Conservation (phyloP, 2,888 invertebrate genomes). For the Anoncus sp. region DNA sequence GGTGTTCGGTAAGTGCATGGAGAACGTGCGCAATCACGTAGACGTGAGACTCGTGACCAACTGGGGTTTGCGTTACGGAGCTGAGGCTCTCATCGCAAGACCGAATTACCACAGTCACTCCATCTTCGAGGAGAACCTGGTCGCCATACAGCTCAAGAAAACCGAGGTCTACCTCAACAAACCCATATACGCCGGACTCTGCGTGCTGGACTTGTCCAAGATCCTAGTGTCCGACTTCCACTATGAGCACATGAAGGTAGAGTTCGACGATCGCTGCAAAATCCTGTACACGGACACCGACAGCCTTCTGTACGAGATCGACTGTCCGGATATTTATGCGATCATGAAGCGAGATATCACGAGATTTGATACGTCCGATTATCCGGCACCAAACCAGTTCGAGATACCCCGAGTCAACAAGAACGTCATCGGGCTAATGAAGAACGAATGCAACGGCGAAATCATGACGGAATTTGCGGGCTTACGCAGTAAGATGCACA, state of each 20-base stretch:
- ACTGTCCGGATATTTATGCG: constrained; percentile 76
- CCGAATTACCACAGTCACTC: constrained; percentile 73
- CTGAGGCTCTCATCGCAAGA: constrained; percentile 71
- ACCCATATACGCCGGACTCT: constrained; percentile 58
- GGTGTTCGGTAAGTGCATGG: constrained; percentile 69
- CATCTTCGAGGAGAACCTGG: constrained; percentile 77
- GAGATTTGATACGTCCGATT: constrained; percentile 75
- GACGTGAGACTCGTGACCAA: constrained; percentile 73
- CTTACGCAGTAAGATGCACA: too few relatives aligned
- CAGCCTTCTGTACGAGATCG: constrained; percentile 72
- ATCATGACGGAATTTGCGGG: constrained; percentile 73
- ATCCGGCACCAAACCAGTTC: constrained; percentile 65
- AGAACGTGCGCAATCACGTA: constrained; percentile 74
- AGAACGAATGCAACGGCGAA: constrained; percentile 74
- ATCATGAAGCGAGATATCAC: constrained; percentile 55
- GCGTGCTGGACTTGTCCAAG: constrained; percentile 63
- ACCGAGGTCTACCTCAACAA: constrained; percentile 63
- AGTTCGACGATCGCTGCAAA: constrained; percentile 61
- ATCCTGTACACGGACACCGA: constrained; percentile 75
- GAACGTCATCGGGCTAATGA: constrained; percentile 75
- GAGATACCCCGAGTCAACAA: constrained; percentile 70
- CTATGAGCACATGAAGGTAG: constrained; percentile 39
- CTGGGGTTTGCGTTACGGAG: constrained; percentile 75
- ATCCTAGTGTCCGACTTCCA: constrained; percentile 60
- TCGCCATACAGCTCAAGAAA: constrained; percentile 75